A percentile compares a stretch with the other conserved stretches of the same genome.
Conservation (phyloP, 2,113 vertebrate genomes). For the Sphaerodactylus townsendi region DNA sequence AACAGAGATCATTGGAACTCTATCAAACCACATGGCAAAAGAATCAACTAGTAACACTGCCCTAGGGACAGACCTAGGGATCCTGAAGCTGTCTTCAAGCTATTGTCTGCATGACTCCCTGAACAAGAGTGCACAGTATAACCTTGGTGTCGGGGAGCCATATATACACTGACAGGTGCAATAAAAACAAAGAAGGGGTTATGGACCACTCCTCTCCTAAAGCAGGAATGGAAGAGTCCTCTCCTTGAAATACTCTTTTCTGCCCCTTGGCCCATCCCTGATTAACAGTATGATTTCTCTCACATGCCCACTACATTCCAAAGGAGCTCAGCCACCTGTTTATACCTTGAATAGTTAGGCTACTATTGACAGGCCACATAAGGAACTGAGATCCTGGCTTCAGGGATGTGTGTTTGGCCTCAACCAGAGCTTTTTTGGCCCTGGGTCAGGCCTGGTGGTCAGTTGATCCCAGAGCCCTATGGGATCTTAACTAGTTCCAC, state of each 20-base stretch:
- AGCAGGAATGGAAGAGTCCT: not conserved
- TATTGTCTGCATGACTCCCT: not conserved
- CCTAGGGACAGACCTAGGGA: not conserved
- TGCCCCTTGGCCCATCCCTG: not conserved
- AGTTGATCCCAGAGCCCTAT: no score
- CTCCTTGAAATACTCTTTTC: not conserved
- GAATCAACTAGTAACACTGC: not conserved
- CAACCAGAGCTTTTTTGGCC: no score
- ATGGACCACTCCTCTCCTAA: not conserved
- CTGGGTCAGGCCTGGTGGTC: no score
- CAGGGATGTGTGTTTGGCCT: no score
- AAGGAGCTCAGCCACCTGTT: not conserved
- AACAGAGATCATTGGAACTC: not conserved
- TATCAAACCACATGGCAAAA: accelerated
- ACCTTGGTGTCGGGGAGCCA: not conserved
- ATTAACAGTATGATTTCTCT: not conserved
- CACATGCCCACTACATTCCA: not conserved
- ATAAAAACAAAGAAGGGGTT: not conserved
- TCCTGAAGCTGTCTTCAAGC: not conserved
- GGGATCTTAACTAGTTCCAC: no score
- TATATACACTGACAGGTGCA: not conserved
- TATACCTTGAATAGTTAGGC: no score
- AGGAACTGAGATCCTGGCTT: no score
- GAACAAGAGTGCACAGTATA: not conserved
- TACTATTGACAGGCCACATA: no score